These are phyloP conservation scores for Folsomia candida DNA, from an alignment of 2,888 invertebrate genomes.

Conservation along the genomic window DNA sequence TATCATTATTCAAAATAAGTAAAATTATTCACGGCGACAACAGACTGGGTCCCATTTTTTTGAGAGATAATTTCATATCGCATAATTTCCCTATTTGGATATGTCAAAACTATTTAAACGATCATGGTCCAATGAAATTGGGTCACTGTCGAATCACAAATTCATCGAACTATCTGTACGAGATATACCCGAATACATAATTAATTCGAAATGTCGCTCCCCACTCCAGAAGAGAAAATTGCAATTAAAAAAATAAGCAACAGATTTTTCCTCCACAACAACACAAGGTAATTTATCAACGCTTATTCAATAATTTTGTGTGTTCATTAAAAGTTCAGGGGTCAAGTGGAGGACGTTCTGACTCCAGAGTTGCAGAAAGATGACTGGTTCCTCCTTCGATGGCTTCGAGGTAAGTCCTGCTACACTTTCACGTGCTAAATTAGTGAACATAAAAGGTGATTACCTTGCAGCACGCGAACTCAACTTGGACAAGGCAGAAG, in stretches of 20 bases:
- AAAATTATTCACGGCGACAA: too few species aligned
- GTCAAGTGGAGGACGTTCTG: slow-evolving; percentile 29
- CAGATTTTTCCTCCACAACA: background rate
- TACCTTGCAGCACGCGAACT: slow-evolving; percentile 2
- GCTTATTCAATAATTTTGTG: background rate
- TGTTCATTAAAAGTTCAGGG: slow-evolving; percentile 29
- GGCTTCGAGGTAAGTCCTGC: slow-evolving; percentile 36
- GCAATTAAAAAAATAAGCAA: background rate
- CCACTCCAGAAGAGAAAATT: background rate
- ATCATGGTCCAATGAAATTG: too few species aligned
- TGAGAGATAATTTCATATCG: too few species aligned
- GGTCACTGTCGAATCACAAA: too few species aligned
- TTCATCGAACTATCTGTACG: too few species aligned
- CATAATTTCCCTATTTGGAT: too few species aligned
- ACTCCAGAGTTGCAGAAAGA: slow-evolving; percentile 21
- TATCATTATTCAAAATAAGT: too few species aligned
- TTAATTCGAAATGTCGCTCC: background rate
- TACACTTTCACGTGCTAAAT: background rate
- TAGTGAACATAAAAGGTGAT: background rate
- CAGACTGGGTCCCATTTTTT: too few species aligned
- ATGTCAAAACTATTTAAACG: too few species aligned
- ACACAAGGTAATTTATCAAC: background rate
- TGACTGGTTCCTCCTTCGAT: slow-evolving; percentile 41
- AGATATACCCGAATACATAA: too few species aligned
- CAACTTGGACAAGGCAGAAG: slow-evolving; percentile 9